Base-by-base conservation (phyloP, 2,797 vertebrate species). In the Rhinatrema bivittatum region DNA sequence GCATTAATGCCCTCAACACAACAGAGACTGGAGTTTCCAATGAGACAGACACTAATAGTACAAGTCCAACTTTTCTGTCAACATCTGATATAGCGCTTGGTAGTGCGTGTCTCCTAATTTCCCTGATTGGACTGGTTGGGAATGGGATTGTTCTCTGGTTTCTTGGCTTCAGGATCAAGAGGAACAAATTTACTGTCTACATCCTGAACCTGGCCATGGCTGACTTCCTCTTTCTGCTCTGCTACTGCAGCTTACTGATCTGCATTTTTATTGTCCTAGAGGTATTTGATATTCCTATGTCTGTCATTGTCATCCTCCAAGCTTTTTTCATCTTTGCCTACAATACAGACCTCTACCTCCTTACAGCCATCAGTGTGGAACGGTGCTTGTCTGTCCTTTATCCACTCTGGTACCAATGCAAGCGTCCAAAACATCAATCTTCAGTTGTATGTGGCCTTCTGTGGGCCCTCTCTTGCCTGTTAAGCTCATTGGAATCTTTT, bases 141-240 rank as follows among this genome's bases (percentile, higher is more conserved):
- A 78, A 80, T 0, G 60, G 51, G 28, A 30, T 65, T 39, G 65
- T 72, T 12, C 59, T 77, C 39, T 74, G 70, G 66, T 54, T 70
- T 6, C 65, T 78, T 0, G 54, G 58, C 30, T 77, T 69, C 39
- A 57, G 25, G 56, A 55, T 74, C 54, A 36, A 31, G 22, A 60
- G 59, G 35, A 71, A 45, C 20, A 61, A 65, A 29, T 80, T 72
- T 56, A 67, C 62, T 1, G 10, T 60, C 34, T 79, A 76, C 44
- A 68, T 76, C 40, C 65, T 78, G 23, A 74, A 75, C 54, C 37
- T 78, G 53, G 70, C 64, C 1, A 16, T 60, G 3, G 69, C 74
- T 0, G 71, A 76, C 16, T 5, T 36, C 3, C 36, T 40, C 36
- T 74, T 64, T 21, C 76, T 79, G 12, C 46, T 45, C 20, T 72